Evolutionary conservation across 2,797 vertebrate genomes (phyloP), one percentile per base, ranked within the genome.

Genomic region (Astyanax mexicanus): DNA sequence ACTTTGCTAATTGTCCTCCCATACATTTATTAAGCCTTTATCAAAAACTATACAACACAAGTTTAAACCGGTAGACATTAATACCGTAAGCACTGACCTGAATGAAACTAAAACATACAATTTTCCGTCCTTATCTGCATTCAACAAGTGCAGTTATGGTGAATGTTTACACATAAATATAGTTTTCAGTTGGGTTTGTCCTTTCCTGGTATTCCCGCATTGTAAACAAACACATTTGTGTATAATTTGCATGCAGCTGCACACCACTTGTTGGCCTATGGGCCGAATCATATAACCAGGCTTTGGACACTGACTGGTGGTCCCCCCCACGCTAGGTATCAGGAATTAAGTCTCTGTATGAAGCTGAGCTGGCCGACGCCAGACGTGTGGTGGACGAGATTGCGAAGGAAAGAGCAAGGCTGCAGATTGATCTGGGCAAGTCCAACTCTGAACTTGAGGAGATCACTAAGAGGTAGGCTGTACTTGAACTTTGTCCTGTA

Each of bases 371-470:
- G 78, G 96, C 96, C 0, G 98, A 99, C 27, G 94, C 97, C 60
- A 94, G 97, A 0, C 91, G 95, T 29, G 95, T 96, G 65, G 89
- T 99, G 73, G 98, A 99, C 74, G 98, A 99, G 86, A 99, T 97
- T 0, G 96, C 98, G 8, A 94, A 84, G 21, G 97, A 99, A 62
- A 90, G 95, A 21, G 97, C 98, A 0, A 92, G 88, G 32, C 92
- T 99, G 42, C 97, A 99, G 93, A 99, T 99, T 1, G 94, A 98
- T 66, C 87, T 96, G 1, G 98, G 96, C 58, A 99, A 96, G 84
- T 91, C 94, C 80, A 92, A 91, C 37, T 87, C 96, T 0, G 97
- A 98, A 10, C 90, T 98, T 13, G 97, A 98, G 5, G 98, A 99
- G 80, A 87, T 93, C 77, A 91, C 86, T 72, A 97, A 94, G 89